Evolutionary conservation across 2,113 vertebrate species (phyloP).

Genomic region (Gnathochromis pfefferi): DNA sequence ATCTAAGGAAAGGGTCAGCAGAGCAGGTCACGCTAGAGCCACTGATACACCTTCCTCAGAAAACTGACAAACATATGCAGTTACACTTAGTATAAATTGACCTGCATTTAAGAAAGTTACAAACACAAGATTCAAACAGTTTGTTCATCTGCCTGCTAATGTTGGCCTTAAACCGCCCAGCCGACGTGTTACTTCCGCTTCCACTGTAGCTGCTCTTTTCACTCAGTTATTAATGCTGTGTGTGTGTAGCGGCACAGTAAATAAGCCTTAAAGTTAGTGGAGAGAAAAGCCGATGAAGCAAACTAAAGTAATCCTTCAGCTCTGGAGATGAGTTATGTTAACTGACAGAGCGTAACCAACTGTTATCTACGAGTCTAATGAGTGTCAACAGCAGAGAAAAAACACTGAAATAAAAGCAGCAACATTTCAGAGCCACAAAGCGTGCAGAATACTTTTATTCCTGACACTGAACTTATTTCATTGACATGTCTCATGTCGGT

Average conservation of each 20-base stretch:
- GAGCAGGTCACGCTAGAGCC: neutral
- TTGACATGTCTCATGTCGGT: neutral
- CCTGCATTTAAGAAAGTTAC: neutral
- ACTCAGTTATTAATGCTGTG: neutral
- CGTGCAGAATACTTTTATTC: neutral
- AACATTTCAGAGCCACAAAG: neutral
- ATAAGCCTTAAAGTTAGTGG: neutral
- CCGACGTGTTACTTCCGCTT: neutral
- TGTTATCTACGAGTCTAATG: neutral
- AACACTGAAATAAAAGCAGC: neutral
- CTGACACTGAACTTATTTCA: neutral
- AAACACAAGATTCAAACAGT: neutral
- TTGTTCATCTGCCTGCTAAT: neutral
- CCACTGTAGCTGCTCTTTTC: neutral
- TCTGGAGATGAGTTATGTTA: neutral
- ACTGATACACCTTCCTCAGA: neutral
- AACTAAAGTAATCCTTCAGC: neutral
- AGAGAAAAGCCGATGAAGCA: neutral
- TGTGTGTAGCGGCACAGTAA: neutral
- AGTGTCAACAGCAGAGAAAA: neutral
- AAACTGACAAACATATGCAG: neutral
- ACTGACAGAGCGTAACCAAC: neutral
- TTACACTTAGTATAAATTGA: neutral
- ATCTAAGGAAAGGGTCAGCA: slow-evolving; percentile 69
- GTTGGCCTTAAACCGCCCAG: neutral